Evolutionary conservation across 2,797 vertebrate genomes (phyloP), one percentile per base, ranked within the genome.

Genomic region (Agapornis canus): DNA sequence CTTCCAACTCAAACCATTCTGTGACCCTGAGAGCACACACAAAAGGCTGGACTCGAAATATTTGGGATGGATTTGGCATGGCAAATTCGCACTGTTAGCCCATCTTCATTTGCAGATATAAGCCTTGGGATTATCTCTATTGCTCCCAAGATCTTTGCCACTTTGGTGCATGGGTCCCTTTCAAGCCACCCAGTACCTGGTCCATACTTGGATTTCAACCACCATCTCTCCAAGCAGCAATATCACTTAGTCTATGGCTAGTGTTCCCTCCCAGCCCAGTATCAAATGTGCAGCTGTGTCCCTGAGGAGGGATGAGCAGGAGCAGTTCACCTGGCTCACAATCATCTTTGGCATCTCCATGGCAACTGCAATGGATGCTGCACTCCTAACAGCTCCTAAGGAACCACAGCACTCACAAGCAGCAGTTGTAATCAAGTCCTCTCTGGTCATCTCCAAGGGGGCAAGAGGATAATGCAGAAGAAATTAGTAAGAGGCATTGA

Each of bases 281-380:
- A 42, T 42, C 49, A 40, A 42, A 56, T 65, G n/a, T 60, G 48
- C 70, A 72, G 68, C 82, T 7, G 0, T 4, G 54, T 93, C 61
- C 90, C 73, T 4, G 5, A 57, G 75, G 89, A 83, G 42, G 45
- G 80, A 78, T 26, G 72, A 88, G 59, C 73, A 63, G 56, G 84
- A 87, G 69, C 20, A 2, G 52, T 91, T 91, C 86, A 96, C 89
- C 88, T 76, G 78, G 66, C 59, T 92, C 70, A 63, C 72, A 71
- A 68, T 92, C 54, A 82, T 91, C 92, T 91, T 77, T 72, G 94
- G 78, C 82, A 86, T 98, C 83, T 77, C 97, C 97, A 97, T 97
- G 95, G 97, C 95, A 98, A 98, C 96, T 13, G 59, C 82, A 85
- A 72, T 39, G 7, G 95, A 91, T 93, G 92, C 95, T 69, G 64